Conservation (phyloP, 2,113 vertebrate species). For the Cygnus atratus region DNA sequence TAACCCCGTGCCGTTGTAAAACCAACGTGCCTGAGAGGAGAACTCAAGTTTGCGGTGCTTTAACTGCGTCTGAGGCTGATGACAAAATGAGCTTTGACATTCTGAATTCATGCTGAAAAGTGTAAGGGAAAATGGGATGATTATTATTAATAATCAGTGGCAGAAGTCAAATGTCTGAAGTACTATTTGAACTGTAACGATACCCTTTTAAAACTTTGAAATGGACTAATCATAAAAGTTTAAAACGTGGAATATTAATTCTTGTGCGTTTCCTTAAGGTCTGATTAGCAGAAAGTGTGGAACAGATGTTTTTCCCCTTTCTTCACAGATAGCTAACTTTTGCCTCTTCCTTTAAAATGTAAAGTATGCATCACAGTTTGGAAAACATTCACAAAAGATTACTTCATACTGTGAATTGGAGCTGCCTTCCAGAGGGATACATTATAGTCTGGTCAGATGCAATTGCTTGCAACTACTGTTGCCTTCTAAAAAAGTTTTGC, state of each 20-base stretch:
- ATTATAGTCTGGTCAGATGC: conserved; percentile 1
- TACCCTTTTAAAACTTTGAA: conserved; percentile 49
- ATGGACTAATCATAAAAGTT: conserved; percentile 9
- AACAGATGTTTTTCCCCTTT: conserved; percentile 41
- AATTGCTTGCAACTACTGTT: neutral
- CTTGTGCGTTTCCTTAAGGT: conserved; percentile 8
- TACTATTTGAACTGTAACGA: neutral
- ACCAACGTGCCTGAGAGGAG: neutral
- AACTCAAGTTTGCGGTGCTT: neutral
- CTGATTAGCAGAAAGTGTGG: conserved; percentile 30
- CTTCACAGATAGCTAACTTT: conserved; percentile 32
- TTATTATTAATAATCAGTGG: conserved; percentile 61
- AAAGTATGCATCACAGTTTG: conserved; percentile 50
- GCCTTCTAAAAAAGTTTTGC: neutral
- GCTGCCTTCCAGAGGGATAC: conserved; percentile 41
- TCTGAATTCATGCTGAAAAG: conserved; percentile 50
- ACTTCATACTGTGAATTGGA: conserved; percentile 28
- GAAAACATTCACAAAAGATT: conserved; percentile 50
- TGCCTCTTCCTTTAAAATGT: conserved; percentile 45
- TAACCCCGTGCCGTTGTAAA: neutral
- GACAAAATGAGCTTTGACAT: conserved; percentile 67
- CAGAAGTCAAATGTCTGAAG: conserved; percentile 64
- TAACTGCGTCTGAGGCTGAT: conserved; percentile 28
- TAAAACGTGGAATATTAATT: neutral
- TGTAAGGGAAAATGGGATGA: conserved; percentile 30